Conservation (phyloP, 2,113 vertebrate genomes). For the Nibea coibor region DNA sequence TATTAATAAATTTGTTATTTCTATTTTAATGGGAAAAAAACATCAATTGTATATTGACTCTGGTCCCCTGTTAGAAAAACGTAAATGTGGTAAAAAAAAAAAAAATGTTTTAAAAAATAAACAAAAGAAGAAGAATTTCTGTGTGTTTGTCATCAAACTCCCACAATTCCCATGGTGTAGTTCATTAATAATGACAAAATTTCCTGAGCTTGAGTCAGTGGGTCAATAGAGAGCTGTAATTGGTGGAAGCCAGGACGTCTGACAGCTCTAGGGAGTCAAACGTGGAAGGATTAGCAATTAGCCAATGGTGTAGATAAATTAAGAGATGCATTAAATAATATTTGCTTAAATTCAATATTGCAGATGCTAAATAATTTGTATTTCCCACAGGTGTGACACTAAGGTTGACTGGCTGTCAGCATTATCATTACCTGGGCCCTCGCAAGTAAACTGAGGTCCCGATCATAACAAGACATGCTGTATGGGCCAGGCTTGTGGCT, state of each 20-base stretch:
- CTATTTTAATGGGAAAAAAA: too few species aligned
- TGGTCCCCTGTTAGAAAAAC: background rate
- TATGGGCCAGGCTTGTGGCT: background rate
- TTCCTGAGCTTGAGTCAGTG: background rate
- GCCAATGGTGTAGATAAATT: background rate
- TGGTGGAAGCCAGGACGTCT: background rate
- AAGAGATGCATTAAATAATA: background rate
- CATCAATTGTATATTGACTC: background rate
- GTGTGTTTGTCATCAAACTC: background rate
- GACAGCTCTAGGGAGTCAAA: conserved; percentile 1
- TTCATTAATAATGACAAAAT: background rate
- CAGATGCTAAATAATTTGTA: background rate
- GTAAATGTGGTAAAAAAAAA: background rate
- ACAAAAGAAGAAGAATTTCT: too few species aligned
- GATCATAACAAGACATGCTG: background rate
- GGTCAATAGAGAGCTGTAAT: conserved; percentile 9
- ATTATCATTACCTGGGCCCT: background rate
- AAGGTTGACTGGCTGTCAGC: background rate
- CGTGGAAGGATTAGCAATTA: background rate
- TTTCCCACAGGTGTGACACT: background rate
- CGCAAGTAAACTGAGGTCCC: background rate
- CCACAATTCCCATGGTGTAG: background rate
- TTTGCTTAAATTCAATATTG: background rate
- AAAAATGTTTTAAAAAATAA: too few species aligned
- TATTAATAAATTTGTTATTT: background rate